A percentile compares a stretch with the other conserved stretches of the same genome.
phyloP scores from a whole-genome alignment of 92 coral and sea anemone genomes.

The Pocillopora meandrina region DNA sequence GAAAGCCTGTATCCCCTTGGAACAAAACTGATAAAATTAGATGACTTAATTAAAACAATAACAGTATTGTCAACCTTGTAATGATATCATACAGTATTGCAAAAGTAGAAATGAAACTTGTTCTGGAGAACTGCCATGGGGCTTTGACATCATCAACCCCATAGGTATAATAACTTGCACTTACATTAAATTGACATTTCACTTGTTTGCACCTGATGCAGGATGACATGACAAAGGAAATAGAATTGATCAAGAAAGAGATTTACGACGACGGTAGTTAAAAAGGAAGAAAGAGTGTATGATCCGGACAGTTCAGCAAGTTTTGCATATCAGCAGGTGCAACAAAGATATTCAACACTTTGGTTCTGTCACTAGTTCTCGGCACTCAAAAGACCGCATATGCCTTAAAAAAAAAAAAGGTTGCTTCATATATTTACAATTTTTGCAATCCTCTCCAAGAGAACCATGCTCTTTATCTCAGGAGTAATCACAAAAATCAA shows the following conservation, averaged over 20 bases:
- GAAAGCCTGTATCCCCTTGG: too few species aligned
- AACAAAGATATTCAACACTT: neutral
- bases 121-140: too few species aligned
- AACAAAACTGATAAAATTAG: too few species aligned
- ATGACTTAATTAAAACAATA: too few species aligned
- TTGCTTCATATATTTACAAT: constrained; percentile 41
- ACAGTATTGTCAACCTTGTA: too few species aligned
- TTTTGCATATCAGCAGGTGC: neutral
- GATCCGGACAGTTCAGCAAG: neutral
- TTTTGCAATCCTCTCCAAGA: constrained; percentile 54
- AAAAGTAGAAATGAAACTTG: too few species aligned
- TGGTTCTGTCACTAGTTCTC: neutral
- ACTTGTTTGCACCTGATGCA: neutral
- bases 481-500: neutral
- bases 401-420: constrained; percentile 1
- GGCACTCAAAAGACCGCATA: constrained; percentile 3
- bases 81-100: too few species aligned
- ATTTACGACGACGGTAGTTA: neutral
- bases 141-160: too few species aligned
- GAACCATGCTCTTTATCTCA: constrained; percentile 48
- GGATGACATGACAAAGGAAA: neutral
- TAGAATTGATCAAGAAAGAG: neutral
- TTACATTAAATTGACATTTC: too few species aligned
- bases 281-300: neutral
- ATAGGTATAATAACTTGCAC: too few species aligned